Percentiles rank a stretch among this genome's conserved stretches.
Conservation (phyloP, 2,888 invertebrate species). For the Sphaerophoria taeniata region DNA sequence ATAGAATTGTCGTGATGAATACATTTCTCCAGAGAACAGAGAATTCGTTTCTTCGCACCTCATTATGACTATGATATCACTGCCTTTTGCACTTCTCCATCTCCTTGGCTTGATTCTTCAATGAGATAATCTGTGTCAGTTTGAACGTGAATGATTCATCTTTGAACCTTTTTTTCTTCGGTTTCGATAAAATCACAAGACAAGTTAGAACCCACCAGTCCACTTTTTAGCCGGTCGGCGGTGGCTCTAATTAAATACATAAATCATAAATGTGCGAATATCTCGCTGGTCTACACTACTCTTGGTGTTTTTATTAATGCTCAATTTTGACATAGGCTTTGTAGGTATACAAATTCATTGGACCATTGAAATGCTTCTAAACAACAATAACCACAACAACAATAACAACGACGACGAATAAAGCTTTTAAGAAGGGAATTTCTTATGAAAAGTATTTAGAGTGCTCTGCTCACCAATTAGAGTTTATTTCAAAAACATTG, state of each 20-base stretch:
- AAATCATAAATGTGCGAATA: no score
- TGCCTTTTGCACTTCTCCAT: not conserved
- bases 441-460: not conserved
- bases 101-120: not conserved
- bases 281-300: not conserved
- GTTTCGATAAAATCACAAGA: not conserved
- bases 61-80: not conserved
- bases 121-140: not conserved
- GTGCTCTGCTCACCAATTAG: constrained; percentile 11
- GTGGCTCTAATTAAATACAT: not conserved
- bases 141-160: constrained; percentile 2
- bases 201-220: not conserved
- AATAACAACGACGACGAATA: not conserved
- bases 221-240: not conserved
- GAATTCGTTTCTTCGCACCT: not conserved
- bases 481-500: not conserved
- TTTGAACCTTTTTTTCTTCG: not conserved
- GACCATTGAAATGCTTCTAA: constrained; percentile 13
- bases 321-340: not conserved
- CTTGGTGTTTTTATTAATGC: not conserved
- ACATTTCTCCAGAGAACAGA: not conserved
- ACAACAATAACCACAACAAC: not conserved
- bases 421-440: not conserved
- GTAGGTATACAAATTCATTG: constrained; percentile 1
- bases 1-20: not conserved